Conservation (phyloP, 2,113 vertebrate species). For the Psophia crepitans region DNA sequence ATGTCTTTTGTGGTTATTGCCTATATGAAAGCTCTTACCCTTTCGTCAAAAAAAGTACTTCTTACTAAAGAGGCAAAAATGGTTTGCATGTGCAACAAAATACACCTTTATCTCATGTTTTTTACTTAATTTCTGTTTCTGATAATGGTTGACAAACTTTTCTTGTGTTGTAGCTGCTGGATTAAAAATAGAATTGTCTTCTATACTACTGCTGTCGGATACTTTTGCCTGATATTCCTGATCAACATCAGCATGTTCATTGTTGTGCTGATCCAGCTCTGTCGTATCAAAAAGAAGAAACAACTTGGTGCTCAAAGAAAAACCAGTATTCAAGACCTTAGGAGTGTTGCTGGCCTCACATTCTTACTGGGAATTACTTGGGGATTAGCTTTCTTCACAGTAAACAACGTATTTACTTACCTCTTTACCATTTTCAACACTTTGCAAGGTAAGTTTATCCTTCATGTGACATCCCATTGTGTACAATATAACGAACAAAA, state of each 20-base stretch:
- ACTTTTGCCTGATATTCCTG: constrained; percentile 86
- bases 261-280: constrained; percentile 91
- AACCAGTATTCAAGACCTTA: constrained; percentile 82
- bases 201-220: constrained; percentile 91
- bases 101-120: neutral
- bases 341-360: constrained; percentile 86
- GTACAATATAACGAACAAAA: neutral
- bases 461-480: neutral
- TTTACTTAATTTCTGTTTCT: neutral
- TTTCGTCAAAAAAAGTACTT: neutral
- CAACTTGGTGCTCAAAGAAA: constrained; percentile 86
- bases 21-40: neutral
- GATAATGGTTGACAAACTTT: neutral
- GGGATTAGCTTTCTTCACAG: constrained; percentile 93
- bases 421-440: constrained; percentile 94
- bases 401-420: constrained; percentile 86
- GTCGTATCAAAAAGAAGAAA: constrained; percentile 91
- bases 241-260: constrained; percentile 90
- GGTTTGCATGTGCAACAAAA: neutral
- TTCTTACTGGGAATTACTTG: constrained; percentile 94
- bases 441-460: constrained; percentile 85
- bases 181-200: constrained; percentile 83
- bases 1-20: neutral
- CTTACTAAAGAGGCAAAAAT: neutral
- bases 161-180: constrained; percentile 86